Evolutionary conservation across 35 echinoderm and acorn worm species (phyloP).

Genomic region (Anneissia japonica): DNA sequence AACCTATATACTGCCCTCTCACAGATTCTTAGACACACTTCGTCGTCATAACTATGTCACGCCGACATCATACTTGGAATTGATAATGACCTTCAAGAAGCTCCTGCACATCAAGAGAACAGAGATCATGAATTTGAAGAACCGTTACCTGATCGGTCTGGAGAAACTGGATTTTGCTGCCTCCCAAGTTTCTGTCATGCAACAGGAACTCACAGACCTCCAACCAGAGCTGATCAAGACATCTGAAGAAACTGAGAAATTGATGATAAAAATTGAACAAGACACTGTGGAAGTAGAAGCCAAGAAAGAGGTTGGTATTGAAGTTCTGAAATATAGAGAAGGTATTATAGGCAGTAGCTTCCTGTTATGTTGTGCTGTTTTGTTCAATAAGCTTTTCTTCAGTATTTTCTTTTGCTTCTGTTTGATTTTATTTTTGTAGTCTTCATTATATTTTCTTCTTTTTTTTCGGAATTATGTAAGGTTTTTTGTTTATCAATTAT

Average conservation of each 20-base stretch:
- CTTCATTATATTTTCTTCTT: too few species aligned
- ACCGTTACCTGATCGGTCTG: constrained; percentile 80
- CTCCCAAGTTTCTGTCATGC: constrained; percentile 88
- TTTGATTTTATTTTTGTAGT: too few species aligned
- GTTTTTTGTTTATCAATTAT: too few species aligned
- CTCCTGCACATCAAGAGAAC: constrained; percentile 62
- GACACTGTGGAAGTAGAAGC: constrained; percentile 96
- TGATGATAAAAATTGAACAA: constrained; percentile 92
- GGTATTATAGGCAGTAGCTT: too few species aligned
- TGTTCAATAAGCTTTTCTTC: too few species aligned
- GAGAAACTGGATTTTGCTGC: constrained; percentile 95
- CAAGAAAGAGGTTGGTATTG: constrained; percentile 97
- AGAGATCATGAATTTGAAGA: constrained; percentile 76
- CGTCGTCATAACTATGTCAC: constrained; percentile 95
- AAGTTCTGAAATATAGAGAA: too few species aligned
- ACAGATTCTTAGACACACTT: constrained; percentile 69
- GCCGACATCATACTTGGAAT: constrained; percentile 85
- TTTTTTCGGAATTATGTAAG: too few species aligned
- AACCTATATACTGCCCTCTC: too few species aligned
- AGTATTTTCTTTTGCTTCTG: too few species aligned
- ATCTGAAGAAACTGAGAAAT: constrained; percentile 81
- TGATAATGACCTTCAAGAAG: constrained; percentile 96
- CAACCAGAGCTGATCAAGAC: constrained; percentile 98
- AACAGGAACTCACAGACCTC: constrained; percentile 83
- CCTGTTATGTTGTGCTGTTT: too few species aligned